phyloP scores from a whole-genome alignment of 1,140 invertebrate genomes.

The Camponotus floridanus region DNA sequence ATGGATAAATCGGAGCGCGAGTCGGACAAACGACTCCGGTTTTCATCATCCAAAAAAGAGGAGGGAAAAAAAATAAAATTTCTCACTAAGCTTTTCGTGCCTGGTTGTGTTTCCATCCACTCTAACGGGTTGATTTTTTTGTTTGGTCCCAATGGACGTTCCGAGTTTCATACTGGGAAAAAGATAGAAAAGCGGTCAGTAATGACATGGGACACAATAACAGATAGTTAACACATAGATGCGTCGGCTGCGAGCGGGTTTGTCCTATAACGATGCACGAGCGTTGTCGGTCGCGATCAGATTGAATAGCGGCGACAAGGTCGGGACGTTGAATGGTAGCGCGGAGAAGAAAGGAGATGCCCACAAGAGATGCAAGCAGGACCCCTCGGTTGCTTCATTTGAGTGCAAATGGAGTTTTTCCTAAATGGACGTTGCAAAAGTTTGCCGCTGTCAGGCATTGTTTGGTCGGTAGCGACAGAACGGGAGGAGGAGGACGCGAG shows the following conservation, averaged over 20 bases:
- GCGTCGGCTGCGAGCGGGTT: neutral
- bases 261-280: neutral
- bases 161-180: neutral
- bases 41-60: constrained; percentile 16
- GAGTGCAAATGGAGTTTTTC: constrained; percentile 78
- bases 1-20: constrained; percentile 40
- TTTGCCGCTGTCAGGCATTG: constrained; percentile 73
- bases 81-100: constrained; percentile 3
- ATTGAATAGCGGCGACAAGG: constrained; percentile 39
- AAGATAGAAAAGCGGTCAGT: constrained; percentile 26
- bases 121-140: constrained; percentile 22
- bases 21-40: constrained; percentile 10
- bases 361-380: neutral
- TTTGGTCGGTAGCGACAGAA: constrained; percentile 64
- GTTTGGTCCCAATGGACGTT: neutral
- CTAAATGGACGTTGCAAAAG: constrained; percentile 78
- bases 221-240: constrained; percentile 69
- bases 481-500: neutral
- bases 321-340: constrained; percentile 8
- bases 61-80: neutral
- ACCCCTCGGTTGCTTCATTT: constrained; percentile 74
- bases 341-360: neutral
- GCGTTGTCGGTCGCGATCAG: neutral
- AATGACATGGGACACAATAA: constrained; percentile 65
- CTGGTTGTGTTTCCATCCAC: constrained; percentile 13